phyloP scores from a whole-genome alignment of 2,797 vertebrate species.

The Leptoclinus maculatus region DNA sequence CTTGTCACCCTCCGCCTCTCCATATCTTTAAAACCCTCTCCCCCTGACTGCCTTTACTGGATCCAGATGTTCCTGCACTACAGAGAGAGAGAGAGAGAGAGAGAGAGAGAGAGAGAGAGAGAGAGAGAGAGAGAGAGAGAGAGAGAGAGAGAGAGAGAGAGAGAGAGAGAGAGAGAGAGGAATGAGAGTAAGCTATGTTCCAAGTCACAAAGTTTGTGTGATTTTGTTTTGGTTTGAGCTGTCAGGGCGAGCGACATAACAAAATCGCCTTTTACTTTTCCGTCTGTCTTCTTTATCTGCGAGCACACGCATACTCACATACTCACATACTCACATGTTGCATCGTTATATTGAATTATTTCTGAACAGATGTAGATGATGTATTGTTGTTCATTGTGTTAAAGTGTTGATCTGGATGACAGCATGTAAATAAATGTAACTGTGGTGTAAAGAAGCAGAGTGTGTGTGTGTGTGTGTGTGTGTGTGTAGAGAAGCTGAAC shows the following conservation, averaged over 20 bases:
- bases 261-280: conserved; percentile 50
- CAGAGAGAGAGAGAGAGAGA: conserved; percentile 8
- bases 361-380: conserved; percentile 13
- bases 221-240: conserved; percentile 74
- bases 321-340: neutral
- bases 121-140: neutral
- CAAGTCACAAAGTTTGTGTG: conserved; percentile 61
- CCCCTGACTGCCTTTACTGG: conserved; percentile 65
- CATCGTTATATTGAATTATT: neutral
- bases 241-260: conserved; percentile 70
- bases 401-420: conserved; percentile 35
- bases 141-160: conserved; percentile 1
- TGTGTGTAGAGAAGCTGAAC: conserved; percentile 14
- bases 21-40: conserved; percentile 57
- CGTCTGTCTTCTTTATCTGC: conserved; percentile 37
- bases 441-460: neutral
- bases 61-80: conserved; percentile 77
- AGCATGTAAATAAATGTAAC: neutral
- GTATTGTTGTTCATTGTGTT: conserved; percentile 13
- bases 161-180: no score
- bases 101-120: conserved; percentile 20
- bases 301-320: neutral
- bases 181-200: conserved; percentile 27
- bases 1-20: conserved; percentile 65
- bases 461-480: neutral